Evolutionary conservation across 1,140 invertebrate genomes (phyloP).

Genomic region (Rhyacophila brunnea): DNA sequence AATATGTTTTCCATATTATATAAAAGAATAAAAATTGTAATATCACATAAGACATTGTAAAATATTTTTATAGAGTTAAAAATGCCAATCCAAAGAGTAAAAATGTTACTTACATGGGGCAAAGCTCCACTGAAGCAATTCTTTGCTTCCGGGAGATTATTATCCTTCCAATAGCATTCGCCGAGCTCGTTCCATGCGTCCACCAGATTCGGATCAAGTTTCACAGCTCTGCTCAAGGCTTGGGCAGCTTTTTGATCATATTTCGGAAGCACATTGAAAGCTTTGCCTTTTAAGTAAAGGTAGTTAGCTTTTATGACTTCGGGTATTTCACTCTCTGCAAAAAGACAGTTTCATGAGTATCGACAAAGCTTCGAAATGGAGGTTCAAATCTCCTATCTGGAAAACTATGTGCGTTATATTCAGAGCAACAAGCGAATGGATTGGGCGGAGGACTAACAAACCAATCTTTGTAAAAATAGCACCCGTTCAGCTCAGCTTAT

Average conservation of each 20-base stretch:
- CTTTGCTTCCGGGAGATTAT: slow-evolving; percentile 76
- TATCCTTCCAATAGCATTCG: slow-evolving; percentile 87
- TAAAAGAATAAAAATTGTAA: not conserved
- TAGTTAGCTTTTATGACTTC: slow-evolving; percentile 59
- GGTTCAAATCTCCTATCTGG: no score
- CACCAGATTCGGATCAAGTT: slow-evolving; percentile 77
- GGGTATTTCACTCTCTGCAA: slow-evolving; percentile 54
- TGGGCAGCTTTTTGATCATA: slow-evolving; percentile 71
- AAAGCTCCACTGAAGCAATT: slow-evolving; percentile 84
- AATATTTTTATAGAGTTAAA: not conserved
- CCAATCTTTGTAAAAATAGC: no score
- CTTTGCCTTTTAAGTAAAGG: slow-evolving; percentile 73
- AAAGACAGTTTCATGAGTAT: no score
- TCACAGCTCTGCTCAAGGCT: slow-evolving; percentile 77
- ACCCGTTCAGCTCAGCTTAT: no score
- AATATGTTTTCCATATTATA: no score
- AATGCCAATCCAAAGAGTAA: slow-evolving; percentile 1
- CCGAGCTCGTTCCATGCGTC: slow-evolving; percentile 90
- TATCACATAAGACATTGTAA: not conserved
- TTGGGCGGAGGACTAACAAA: no score
- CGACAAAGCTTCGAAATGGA: no score
- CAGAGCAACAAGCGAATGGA: no score
- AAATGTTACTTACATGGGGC: slow-evolving; percentile 64
- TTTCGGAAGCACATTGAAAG: slow-evolving; percentile 71
- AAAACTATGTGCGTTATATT: no score